Base-by-base conservation (phyloP, 2,113 vertebrate genomes). In the Syngnathoides biaculeatus region DNA sequence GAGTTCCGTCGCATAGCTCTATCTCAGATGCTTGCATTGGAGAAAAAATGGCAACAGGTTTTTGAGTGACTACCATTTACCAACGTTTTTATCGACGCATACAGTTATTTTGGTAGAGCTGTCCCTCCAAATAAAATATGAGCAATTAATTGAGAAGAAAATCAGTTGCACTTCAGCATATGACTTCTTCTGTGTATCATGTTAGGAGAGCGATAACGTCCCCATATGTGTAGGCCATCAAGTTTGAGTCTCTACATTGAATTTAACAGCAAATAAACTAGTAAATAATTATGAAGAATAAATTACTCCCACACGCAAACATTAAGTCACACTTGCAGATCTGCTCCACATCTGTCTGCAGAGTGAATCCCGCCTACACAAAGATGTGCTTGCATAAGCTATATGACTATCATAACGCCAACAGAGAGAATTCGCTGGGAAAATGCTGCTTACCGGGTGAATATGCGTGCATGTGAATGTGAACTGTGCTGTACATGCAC, bases 251-350 rank as follows among this genome's bases (percentile, higher is more conserved):
- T 68, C 69, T 71, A 65, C 68, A 65, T 72, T 65, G 59, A 35
- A 74, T 78, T 85, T 61, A 65, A 59, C 59, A 26, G 42, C 77
- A 75, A 71, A 80, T 84, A 85, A 86, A 82, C 86, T 84, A 72
- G 85, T 48, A 64, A 72, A 72, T 76, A 79, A 78, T 77, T 84
- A 74, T 68, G 61, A 80, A 74, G 61, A 83, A 84, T 85, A 75
- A 80, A 88, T 87, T 73, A 87, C 78, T 80, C 79, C 75, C 60
- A 83, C 82, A 70, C 70, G 59, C 47, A 69, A 61, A 78, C 64
- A 73, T 15, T 11, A 61, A 63, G 61, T 70, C 66, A 30, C 45
- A 73, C 47, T 35, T 55, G 20, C 53, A 64, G 68, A 66, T 39
- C 43, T 4, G 67, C 71, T 11, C 2, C 72, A 65, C 73, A 78